Base-by-base conservation (phyloP, 2,797 vertebrate genomes). In the Limosa lapponica region DNA sequence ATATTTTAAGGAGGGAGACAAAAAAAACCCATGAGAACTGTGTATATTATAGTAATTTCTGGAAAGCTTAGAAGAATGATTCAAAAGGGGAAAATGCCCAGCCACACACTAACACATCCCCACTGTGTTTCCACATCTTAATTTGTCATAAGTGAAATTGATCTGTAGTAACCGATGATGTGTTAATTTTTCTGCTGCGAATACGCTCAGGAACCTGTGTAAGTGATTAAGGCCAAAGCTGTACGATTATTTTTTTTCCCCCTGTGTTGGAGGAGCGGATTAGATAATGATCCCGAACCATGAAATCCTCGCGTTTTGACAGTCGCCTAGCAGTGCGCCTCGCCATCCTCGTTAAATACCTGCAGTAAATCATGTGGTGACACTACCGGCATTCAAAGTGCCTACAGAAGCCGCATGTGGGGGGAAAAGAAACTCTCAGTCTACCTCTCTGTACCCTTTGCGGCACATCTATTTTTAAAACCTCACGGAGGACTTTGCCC, bases 391-490 rank as follows among this genome's bases (percentile, higher is more conserved):
- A 49, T 69, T 91, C 65, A 48, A n/a, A 80, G 28, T 22, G 23
- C 43, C 44, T 44, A 32, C 20, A 89, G 78, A 66, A 86, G 51
- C 22, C 16, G 20, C 17, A 7, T n/a, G 24, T 11, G 14, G 19
- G 43, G 34, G n/a, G 23, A 58, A 44, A 54, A 55, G 75, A 77
- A 81, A 54, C 48, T 59, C n/a, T 67, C 9, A 16, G 30, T 23
- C 36, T 89, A 54, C 69, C 41, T 89, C 82, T 87, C 32, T 65
- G 23, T 74, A 81, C 24, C n/a, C 54, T 91, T 74, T 81, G n/a
- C 57, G 86, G 69, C 3, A 39, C 51, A 79, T 44, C 79, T 88
- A 62, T 95, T 96, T 96, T 95, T 96, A 86, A 92, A 83, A 65
- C 22, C 39, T 89, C 48, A 34, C 4, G 8, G 64, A 82, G 54